Percentiles rank a stretch among this genome's conserved stretches.
Conservation (phyloP, 2,888 invertebrate genomes). For the Erebia epiphron region DNA sequence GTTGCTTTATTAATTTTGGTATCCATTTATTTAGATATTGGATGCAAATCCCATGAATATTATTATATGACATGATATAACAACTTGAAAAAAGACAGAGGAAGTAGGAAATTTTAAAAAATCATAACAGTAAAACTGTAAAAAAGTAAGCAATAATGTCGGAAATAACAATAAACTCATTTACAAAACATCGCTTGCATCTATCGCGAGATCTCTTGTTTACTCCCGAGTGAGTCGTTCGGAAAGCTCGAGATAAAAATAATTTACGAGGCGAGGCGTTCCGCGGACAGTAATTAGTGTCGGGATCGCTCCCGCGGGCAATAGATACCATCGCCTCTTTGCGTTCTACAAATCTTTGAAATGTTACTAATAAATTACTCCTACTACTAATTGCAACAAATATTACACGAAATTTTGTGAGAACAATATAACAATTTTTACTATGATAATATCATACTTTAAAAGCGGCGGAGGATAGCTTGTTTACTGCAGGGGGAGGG, state of each 20-base stretch:
- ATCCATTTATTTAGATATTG: no score
- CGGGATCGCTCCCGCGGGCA: slow-evolving; percentile 36
- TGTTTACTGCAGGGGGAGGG: no score
- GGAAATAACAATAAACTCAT: slow-evolving; percentile 16
- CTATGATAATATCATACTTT: not conserved
- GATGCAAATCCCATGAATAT: no score
- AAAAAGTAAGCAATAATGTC: not conserved
- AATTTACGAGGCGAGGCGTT: slow-evolving; percentile 62
- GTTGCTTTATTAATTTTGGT: no score
- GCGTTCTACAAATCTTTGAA: slow-evolving; percentile 21
- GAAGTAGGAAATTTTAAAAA: no score
- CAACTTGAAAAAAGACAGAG: no score
- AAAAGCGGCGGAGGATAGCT: no score
- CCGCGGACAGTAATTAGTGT: slow-evolving; percentile 39
- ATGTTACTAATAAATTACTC: slow-evolving; percentile 7
- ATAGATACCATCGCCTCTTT: slow-evolving; percentile 17
- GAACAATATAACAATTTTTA: not conserved
- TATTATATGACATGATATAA: no score
- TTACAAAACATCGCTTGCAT: slow-evolving; percentile 19
- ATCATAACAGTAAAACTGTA: not conserved
- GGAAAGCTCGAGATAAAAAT: slow-evolving; percentile 64
- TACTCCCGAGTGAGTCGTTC: slow-evolving; percentile 44
- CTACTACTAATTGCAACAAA: not conserved
- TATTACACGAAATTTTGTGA: not conserved
- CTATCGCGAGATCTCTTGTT: slow-evolving; percentile 41